phyloP scores from a whole-genome alignment of 2,888 invertebrate species.

The Leptinotarsa juncta region DNA sequence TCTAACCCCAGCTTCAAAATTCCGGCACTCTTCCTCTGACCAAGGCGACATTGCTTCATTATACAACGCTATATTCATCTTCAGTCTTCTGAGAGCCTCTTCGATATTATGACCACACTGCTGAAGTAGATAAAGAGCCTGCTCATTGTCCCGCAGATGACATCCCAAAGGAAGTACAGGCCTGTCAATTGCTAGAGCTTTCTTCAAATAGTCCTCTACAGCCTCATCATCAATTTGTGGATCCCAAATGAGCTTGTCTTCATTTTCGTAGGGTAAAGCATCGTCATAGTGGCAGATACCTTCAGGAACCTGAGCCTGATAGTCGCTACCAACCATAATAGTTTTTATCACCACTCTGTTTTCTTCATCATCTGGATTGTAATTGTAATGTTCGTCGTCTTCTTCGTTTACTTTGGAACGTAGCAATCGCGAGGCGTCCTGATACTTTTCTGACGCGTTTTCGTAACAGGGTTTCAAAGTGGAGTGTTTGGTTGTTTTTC shows the following conservation, averaged over 20 bases:
- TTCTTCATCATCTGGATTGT: constrained; percentile 86
- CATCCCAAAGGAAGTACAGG: constrained; percentile 77
- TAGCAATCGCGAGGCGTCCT: constrained; percentile 67
- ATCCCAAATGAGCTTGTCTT: constrained; percentile 95
- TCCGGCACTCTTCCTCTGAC: constrained; percentile 97
- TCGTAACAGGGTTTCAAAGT: constrained; percentile 70
- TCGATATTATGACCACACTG: constrained; percentile 96
- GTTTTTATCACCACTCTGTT: constrained; percentile 82
- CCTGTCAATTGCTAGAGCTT: constrained; percentile 64
- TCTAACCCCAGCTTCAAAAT: constrained; percentile 95
- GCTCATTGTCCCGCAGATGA: constrained; percentile 88
- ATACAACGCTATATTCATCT: constrained; percentile 66
- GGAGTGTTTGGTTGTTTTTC: constrained; percentile 63
- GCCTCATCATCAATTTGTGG: constrained; percentile 79
- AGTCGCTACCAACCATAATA: constrained; percentile 96
- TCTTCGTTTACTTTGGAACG: constrained; percentile 78
- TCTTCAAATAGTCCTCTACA: constrained; percentile 85
- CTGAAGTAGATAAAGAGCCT: constrained; percentile 88
- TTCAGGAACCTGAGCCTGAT: constrained; percentile 93
- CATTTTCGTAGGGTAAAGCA: constrained; percentile 93
- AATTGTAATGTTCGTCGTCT: constrained; percentile 77
- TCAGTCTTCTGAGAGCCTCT: constrained; percentile 85
- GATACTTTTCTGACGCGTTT: constrained; percentile 63
- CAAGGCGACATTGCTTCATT: constrained; percentile 74
- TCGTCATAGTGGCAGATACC: constrained; percentile 93